Base-by-base conservation (phyloP, 2,797 vertebrate species). In the Falco concolor region DNA sequence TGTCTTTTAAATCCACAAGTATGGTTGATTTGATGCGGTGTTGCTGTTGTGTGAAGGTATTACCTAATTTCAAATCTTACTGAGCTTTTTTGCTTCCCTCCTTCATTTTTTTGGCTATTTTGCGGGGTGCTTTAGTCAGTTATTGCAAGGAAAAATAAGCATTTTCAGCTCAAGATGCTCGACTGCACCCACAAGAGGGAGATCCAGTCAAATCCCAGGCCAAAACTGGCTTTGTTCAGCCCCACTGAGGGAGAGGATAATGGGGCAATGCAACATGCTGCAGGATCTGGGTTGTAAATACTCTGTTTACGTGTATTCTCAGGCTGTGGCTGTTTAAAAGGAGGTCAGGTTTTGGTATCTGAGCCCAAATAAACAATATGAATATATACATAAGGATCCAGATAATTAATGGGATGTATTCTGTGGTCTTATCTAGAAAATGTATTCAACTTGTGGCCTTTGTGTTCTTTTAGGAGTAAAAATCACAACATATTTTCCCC, bases 301-400 rank as follows among this genome's bases (percentile, higher is more conserved):
- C 28, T 75, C 84, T 53, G 60, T 64, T 90, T 94, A 67, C 6
- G 2, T 78, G 73, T 87, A 7, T 86, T 89, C 42, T 85, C 74
- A 72, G 23, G 21, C 76, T 87, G 61, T 92, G 76, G 40, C 83
- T 94, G 69, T 84, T 92, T 80, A 85, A 87, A 89, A 91, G 50
- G 86, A 96, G 92, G 92, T 89, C 94, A 87, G 72, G 68, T 93
- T 96, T 94, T 92, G 84, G 81, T 95, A 91, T 95, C 92, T 87
- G 96, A 91, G 84, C 87, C 82, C 47, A 93, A 93, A 93, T 96
- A 90, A 95, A 90, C 81, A 96, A 42, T 77, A 93, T 75, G 50
- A 85, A 80, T 87, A 90, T 95, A 74, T 74, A 87, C 49, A 36
- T 85, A 87, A 59, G 60, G 80, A 91, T 84, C 52, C 30, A 42